Evolutionary conservation across 2,888 invertebrate species (phyloP), one percentile per base, ranked within the genome.

Genomic region (Eulithis testata): DNA sequence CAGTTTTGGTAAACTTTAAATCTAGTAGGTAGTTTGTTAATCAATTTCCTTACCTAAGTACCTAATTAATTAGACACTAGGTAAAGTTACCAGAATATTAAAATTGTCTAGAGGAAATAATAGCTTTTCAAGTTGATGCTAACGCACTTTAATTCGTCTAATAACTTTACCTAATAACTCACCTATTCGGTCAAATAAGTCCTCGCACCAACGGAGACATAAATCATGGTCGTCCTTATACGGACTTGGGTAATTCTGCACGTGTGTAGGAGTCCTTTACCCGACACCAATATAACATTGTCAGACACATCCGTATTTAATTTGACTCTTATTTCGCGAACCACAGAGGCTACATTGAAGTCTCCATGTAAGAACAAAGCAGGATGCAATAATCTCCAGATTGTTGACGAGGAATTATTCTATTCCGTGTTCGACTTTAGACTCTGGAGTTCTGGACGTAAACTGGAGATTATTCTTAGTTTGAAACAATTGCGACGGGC

Each of bases 261-360:
- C 80, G 82, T 82, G 85, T 84, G 87, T 87, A 86, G 86, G 86
- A 80, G 86, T 86, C 75, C 71, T 75, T 75, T 56, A 76, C 58
- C 58, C 54, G 45, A 70, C 72, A 71, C 73, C 68, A 76, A 75
- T 66, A 76, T 78, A 77, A 70, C 70, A 62, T 69, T 73, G 71
- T 75, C 71, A 73, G 60, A 66, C 71, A 72, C 71, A 73, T 76
- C 73, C 68, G 76, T 78, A 60, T 65, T 77, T 66, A 50, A 11
- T 36, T n/a, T 14, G 50, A 52, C 43, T 60, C 63, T 52, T 73
- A 68, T 69, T 57, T 56, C 52, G 55, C 54, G 21, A 9, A 7
- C 6, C 4, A 14, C 58, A 68, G 50, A 69, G 68, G 11, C 31
- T 31, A 74, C 62, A 75, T 77, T 74, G 27, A 65, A 45, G 45